Evolutionary conservation across 1,140 invertebrate genomes (phyloP).

Genomic region (Elysia chlorotica): DNA sequence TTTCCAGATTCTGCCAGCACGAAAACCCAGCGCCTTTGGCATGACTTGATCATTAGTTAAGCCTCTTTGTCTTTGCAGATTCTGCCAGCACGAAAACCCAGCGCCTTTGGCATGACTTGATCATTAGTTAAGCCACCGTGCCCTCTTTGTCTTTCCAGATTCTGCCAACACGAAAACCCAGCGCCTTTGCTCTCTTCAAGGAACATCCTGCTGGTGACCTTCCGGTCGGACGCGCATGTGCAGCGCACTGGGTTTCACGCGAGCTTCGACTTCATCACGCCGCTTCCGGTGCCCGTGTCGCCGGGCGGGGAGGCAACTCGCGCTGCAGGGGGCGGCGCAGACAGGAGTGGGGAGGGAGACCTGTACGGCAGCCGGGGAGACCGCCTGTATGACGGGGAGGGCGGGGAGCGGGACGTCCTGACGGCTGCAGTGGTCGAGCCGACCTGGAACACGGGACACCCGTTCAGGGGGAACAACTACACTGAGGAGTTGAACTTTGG

Average conservation of each 20-base stretch:
- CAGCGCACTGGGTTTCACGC: slow-evolving; percentile 45
- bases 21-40: not conserved
- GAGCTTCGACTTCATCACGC: slow-evolving; percentile 39
- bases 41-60: too few relatives aligned
- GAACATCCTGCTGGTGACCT: slow-evolving; percentile 32
- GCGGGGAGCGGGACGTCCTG: not conserved
- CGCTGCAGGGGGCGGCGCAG: not conserved
- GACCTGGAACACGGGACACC: not conserved
- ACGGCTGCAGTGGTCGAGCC: slow-evolving; percentile 20
- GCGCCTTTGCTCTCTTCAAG: slow-evolving; percentile 30
- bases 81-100: not conserved
- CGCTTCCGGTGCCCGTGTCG: slow-evolving; percentile 22
- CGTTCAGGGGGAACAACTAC: not conserved
- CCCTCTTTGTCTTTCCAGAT: slow-evolving; percentile 24
- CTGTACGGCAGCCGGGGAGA: not conserved
- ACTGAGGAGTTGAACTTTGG: not conserved
- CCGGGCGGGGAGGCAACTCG: slow-evolving; percentile 13
- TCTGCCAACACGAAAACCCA: slow-evolving; percentile 32
- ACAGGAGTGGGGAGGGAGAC: not conserved
- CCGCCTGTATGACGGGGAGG: not conserved
- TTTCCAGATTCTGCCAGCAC: not conserved
- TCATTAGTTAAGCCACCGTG: too few relatives aligned
- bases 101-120: too few relatives aligned
- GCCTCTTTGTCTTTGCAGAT: not conserved
- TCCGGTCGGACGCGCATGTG: slow-evolving; percentile 35